Evolutionary conservation across 2,888 invertebrate species (phyloP).

Genomic region (Eupithecia inturbata): DNA sequence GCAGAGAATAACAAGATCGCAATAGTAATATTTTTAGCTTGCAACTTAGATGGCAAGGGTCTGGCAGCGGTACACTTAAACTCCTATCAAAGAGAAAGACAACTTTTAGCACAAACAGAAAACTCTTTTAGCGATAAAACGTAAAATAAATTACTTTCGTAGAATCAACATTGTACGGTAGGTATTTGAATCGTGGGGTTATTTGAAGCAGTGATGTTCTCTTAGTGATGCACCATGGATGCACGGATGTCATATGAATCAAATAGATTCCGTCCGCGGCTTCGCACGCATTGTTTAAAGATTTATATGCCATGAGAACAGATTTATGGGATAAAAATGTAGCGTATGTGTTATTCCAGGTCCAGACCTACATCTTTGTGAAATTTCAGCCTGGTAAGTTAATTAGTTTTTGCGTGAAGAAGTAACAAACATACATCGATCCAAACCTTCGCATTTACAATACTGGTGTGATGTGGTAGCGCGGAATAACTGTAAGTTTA

Average conservation of each 20-base stretch:
- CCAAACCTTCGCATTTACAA: background rate
- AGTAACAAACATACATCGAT: background rate
- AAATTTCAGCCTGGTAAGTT: background rate
- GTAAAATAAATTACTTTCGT: conserved; percentile 19
- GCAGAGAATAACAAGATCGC: conserved; percentile 11
- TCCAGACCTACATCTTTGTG: background rate
- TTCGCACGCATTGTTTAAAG: background rate
- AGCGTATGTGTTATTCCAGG: background rate
- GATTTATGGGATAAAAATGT: background rate
- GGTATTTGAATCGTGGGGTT: conserved; percentile 10
- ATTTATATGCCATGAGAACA: too few relatives aligned
- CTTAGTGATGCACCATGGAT: background rate
- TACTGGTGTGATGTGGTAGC: background rate
- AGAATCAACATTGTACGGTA: conserved; percentile 17
- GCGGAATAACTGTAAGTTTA: background rate
- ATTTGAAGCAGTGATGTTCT: background rate
- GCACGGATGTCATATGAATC: background rate
- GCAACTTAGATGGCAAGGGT: conserved; percentile 18
- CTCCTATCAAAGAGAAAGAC: conserved; percentile 18
- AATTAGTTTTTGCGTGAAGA: background rate
- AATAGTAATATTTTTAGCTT: conserved; percentile 21
- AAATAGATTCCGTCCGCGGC: too few relatives aligned
- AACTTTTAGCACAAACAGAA: conserved; percentile 27
- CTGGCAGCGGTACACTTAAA: conserved; percentile 10
- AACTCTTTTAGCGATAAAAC: conserved; percentile 26